phyloP scores from a whole-genome alignment of 1,140 invertebrate species.

The Lordiphosa clarofinis region DNA sequence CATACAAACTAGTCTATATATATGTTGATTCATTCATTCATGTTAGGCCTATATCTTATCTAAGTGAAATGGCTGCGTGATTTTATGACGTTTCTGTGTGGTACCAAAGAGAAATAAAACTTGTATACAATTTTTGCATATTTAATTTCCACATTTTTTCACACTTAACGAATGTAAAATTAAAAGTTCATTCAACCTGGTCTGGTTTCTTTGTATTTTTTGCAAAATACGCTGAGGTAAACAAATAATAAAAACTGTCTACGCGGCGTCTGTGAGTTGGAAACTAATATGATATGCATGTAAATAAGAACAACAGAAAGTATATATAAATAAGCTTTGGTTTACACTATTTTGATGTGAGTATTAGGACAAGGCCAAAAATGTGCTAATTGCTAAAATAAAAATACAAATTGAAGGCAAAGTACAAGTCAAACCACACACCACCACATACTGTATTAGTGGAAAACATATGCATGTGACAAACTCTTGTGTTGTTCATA shows the following conservation, averaged over 20 bases:
- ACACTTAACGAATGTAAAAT: constrained; percentile 19
- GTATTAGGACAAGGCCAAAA: constrained; percentile 4
- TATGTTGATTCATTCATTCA: constrained; percentile 22
- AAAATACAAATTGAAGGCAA: constrained; percentile 15
- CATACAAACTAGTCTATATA: constrained; percentile 9
- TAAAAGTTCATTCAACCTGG: constrained; percentile 60
- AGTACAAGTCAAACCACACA: constrained; percentile 21
- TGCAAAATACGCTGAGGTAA: constrained; percentile 39
- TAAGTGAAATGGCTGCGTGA: constrained; percentile 22
- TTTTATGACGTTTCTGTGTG: constrained; percentile 33
- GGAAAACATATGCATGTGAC: constrained; percentile 12
- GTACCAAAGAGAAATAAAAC: constrained; percentile 14
- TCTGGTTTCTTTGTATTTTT: constrained; percentile 4
- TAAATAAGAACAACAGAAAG: constrained; percentile 18
- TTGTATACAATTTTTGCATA: background rate
- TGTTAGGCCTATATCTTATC: constrained; percentile 49
- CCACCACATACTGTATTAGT: background rate
- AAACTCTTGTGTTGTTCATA: background rate
- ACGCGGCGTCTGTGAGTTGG: constrained; percentile 40
- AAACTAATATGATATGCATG: constrained; percentile 38
- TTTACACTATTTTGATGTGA: background rate
- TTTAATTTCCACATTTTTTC: constrained; percentile 7
- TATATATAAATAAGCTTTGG: constrained; percentile 20
- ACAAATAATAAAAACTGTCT: constrained; percentile 47
- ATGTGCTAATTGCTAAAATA: constrained; percentile 7